Percentiles rank a stretch among this genome's conserved stretches.
phyloP scores from a whole-genome alignment of 2,797 vertebrate species.

The Epinephelus awoara region DNA sequence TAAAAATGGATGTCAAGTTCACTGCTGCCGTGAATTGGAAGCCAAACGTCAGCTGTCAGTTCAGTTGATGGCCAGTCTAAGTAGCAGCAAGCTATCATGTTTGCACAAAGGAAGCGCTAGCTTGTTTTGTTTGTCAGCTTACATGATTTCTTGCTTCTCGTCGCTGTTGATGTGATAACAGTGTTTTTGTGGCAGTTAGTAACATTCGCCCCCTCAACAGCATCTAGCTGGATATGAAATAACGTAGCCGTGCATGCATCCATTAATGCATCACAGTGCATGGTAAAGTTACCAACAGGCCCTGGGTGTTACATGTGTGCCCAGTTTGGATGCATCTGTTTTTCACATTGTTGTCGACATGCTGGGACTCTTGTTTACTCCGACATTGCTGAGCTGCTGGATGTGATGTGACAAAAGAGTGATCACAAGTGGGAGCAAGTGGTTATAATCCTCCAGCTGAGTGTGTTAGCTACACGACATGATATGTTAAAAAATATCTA shows the following conservation, averaged over 20 bases:
- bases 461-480: constrained; percentile 3
- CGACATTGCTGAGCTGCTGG: not conserved
- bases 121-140: constrained; percentile 49
- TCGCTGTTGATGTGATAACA: constrained; percentile 17
- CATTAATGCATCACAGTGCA: constrained; percentile 56
- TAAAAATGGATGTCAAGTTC: constrained; percentile 84
- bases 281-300: constrained; percentile 52
- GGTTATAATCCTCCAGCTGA: constrained; percentile 15
- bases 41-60: constrained; percentile 86
- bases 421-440: constrained; percentile 27
- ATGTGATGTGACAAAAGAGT: constrained; percentile 17
- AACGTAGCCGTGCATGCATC: constrained; percentile 51
- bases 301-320: constrained; percentile 37
- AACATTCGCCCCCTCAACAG: constrained; percentile 34
- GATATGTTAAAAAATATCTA: constrained; percentile 3
- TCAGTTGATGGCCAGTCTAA: constrained; percentile 74
- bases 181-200: constrained; percentile 50
- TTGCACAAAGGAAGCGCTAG: constrained; percentile 71
- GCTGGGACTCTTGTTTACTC: not conserved
- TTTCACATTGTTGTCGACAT: constrained; percentile 5
- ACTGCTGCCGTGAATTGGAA: constrained; percentile 80
- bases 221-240: constrained; percentile 57
- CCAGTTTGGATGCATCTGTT: constrained; percentile 33
- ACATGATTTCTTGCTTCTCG: constrained; percentile 1
- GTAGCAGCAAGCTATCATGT: constrained; percentile 74